Evolutionary conservation across 2,113 vertebrate genomes (phyloP).

Genomic region (Neopipo cinnamomea): DNA sequence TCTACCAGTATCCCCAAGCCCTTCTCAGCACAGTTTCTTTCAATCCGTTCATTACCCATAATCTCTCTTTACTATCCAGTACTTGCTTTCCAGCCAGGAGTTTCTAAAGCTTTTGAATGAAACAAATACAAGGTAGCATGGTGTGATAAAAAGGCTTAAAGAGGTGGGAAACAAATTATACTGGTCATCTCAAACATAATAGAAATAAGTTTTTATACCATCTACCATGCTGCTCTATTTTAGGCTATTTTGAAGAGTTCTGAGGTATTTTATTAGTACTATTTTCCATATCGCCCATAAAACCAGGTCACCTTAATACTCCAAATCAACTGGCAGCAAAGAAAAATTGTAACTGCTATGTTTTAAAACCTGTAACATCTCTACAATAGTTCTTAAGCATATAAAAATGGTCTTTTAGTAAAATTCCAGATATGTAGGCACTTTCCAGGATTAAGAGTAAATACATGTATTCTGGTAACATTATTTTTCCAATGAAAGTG

Average conservation of each 20-base stretch:
- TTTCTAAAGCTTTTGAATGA: neutral
- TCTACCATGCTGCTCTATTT: neutral
- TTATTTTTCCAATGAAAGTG: neutral
- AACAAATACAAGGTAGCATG: neutral
- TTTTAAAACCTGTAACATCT: neutral
- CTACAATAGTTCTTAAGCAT: neutral
- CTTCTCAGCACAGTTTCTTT: neutral
- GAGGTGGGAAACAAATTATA: neutral
- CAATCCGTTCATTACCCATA: neutral
- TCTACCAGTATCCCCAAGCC: neutral
- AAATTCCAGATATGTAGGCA: neutral
- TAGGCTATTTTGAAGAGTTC: slow-evolving; percentile 17
- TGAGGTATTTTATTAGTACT: slow-evolving; percentile 13
- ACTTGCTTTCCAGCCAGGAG: neutral
- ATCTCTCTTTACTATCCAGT: neutral
- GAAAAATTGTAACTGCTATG: neutral
- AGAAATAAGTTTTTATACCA: neutral
- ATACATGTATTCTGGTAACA: neutral
- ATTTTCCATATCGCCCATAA: slow-evolving; percentile 36
- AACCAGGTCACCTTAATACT: slow-evolving; percentile 42
- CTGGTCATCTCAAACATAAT: neutral
- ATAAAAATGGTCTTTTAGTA: neutral
- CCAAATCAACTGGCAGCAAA: slow-evolving; percentile 7
- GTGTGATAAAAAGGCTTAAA: neutral
- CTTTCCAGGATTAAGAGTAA: neutral